Percentiles rank a stretch among this genome's conserved stretches.
These are phyloP conservation scores for Lasioglossum albipes DNA, from an alignment of 1,140 invertebrate species.

Conservation along the genomic window DNA sequence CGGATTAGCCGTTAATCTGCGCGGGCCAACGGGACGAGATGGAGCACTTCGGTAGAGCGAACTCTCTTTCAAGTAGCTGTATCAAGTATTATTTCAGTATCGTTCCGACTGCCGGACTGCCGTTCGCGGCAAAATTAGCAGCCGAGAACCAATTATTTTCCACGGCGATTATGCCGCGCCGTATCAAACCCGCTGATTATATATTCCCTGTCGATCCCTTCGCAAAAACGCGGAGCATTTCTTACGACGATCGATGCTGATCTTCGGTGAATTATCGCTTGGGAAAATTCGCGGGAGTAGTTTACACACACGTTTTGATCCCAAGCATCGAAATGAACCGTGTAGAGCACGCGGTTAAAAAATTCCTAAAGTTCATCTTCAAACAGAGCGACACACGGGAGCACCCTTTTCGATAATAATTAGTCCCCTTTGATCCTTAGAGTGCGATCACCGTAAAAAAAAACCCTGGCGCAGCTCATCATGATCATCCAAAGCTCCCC, in stretches of 20 bases:
- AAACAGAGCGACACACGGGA: too few relatives aligned
- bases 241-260: neutral
- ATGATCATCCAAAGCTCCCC: too few relatives aligned
- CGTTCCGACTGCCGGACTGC: constrained; percentile 57
- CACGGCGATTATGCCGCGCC: constrained; percentile 4
- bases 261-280: neutral
- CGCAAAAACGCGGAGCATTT: neutral
- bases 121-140: constrained; percentile 38
- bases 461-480: too few relatives aligned
- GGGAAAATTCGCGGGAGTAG: too few relatives aligned
- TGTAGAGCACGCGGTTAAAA: too few relatives aligned
- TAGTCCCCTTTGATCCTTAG: too few relatives aligned
- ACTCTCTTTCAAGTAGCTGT: constrained; percentile 64
- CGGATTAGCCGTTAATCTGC: constrained; percentile 79
- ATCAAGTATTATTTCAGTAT: constrained; percentile 76
- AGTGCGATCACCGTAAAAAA: too few relatives aligned
- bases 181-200: constrained; percentile 27
- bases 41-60: constrained; percentile 61
- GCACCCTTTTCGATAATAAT: too few relatives aligned
- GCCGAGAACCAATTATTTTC: constrained; percentile 50
- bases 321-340: too few relatives aligned
- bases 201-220: neutral
- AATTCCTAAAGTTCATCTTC: too few relatives aligned
- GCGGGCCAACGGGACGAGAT: constrained; percentile 57
- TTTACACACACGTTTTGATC: too few relatives aligned